Evolutionary conservation across 2,113 vertebrate genomes (phyloP), one percentile per base, ranked within the genome.

Genomic region (Mustela nigripes): DNA sequence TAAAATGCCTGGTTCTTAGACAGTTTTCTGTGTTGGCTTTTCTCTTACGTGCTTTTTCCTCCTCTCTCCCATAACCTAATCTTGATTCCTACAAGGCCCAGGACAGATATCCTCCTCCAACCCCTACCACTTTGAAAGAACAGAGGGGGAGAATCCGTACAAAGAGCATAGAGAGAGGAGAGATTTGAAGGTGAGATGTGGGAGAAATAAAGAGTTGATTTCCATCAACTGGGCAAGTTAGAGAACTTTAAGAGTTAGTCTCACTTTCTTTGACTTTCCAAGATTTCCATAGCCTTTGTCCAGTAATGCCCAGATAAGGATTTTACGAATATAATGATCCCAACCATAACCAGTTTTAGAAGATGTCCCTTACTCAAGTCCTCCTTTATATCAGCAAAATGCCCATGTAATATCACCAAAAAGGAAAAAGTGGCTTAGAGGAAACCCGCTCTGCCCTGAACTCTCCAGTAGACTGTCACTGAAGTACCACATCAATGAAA

Each of bases 241-340:
- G 39, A 88, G 95, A 85, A 39, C 39, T 39, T 85, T 7, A 79
- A 91, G 24, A 48, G 42, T 60, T 65, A 48, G 10, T 42, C 11
- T 91, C 45, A 62, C 8, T 39, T n/a, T 91, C 67, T 91, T 78
- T 93, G 48, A 65, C 69, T 94, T 79, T 78, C 19, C 26, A 91
- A 81, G 33, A 81, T 85, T 82, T 93, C 42, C 36, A 71, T 69
- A 74, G 50, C 15, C 60, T 95, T 89, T 89, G n/a, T 36, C 15
- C 33, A 86, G 24, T 79, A 91, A 90, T 67, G 11, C 26, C 24
- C 26, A 84, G 58, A 95, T 18, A 90, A 82, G 21, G 22, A 2
- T 69, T 91, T 63, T 83, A 58, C 62, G 94, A 56, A 81, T 50
- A 89, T 5, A 81, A 80, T 60, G 31, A 94, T 82, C 71, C 8